Conservation (phyloP, 92 coral and sea anemone genomes). For the Muricea muricata region DNA sequence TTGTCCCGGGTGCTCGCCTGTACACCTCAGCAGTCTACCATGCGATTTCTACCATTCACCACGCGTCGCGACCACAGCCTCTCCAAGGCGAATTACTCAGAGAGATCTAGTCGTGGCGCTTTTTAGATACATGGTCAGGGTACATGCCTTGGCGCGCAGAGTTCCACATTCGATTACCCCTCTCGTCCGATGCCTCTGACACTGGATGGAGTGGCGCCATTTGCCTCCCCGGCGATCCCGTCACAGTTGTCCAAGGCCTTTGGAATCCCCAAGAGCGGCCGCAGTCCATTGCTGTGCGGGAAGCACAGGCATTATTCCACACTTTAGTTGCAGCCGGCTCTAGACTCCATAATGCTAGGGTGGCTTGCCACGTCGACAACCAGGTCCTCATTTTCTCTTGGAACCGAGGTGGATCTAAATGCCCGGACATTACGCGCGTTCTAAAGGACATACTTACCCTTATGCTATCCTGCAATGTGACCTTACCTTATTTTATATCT, state of each 20-base stretch:
- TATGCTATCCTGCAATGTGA: not conserved
- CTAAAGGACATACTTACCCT: not conserved
- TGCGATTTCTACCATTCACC: slow-evolving; percentile 21
- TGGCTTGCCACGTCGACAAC: slow-evolving; percentile 13
- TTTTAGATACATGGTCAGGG: slow-evolving; percentile 53
- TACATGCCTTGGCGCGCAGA: slow-evolving; percentile 63
- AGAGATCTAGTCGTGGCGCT: slow-evolving; percentile 45
- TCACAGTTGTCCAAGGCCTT: not conserved
- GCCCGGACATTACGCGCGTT: not conserved
- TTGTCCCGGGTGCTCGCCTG: slow-evolving; percentile 62
- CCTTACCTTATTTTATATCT: not conserved
- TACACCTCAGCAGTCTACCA: slow-evolving; percentile 19
- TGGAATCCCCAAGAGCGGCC: slow-evolving; percentile 33
- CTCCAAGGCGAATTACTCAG: not conserved
- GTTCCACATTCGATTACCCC: slow-evolving; percentile 18
- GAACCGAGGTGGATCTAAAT: not conserved
- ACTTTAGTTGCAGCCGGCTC: slow-evolving; percentile 3
- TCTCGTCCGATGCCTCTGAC: slow-evolving; percentile 58
- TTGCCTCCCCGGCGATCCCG: not conserved
- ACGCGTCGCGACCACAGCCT: slow-evolving; percentile 2
- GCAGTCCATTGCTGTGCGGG: slow-evolving; percentile 53
- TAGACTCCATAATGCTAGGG: not conserved
- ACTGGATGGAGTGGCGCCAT: slow-evolving; percentile 66
- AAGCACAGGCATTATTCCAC: slow-evolving; percentile 51
- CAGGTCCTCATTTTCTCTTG: not conserved